Conservation (phyloP, 2,113 vertebrate genomes). For the Nestor notabilis region DNA sequence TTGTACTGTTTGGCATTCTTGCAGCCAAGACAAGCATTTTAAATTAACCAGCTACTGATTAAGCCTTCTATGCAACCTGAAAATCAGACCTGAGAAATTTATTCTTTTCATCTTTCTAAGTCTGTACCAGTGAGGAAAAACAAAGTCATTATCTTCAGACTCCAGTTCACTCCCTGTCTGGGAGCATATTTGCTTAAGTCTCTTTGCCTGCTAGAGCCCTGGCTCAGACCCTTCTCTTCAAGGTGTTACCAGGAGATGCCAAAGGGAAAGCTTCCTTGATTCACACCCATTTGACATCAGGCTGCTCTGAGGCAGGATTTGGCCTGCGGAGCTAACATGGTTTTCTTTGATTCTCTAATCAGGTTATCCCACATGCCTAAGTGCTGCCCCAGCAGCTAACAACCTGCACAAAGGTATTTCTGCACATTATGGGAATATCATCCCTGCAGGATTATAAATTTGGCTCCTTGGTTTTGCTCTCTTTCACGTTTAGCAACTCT, state of each 20-base stretch:
- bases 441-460: conserved; percentile 44
- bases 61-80: background rate
- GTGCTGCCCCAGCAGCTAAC: conserved; percentile 38
- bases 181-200: conserved; percentile 54
- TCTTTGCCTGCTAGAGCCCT: conserved; percentile 7
- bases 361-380: conserved; percentile 51
- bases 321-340: conserved; percentile 23
- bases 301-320: conserved; percentile 46
- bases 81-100: conserved; percentile 36
- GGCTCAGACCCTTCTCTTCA: conserved; percentile 40
- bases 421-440: conserved; percentile 7
- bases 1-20: background rate
- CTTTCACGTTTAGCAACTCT: conserved; percentile 65
- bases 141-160: conserved; percentile 61
- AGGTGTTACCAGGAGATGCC: conserved; percentile 56
- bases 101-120: conserved; percentile 45
- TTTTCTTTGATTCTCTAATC: conserved; percentile 60
- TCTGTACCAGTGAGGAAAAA: conserved; percentile 36
- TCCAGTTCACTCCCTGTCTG: conserved; percentile 62
- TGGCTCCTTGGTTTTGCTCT: conserved; percentile 64
- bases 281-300: conserved; percentile 53
- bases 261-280: conserved; percentile 39
- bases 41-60: background rate
- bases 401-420: conserved; percentile 51
- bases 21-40: background rate